Conservation (phyloP, 2,797 vertebrate species). For the Gymnocypris eckloni region DNA sequence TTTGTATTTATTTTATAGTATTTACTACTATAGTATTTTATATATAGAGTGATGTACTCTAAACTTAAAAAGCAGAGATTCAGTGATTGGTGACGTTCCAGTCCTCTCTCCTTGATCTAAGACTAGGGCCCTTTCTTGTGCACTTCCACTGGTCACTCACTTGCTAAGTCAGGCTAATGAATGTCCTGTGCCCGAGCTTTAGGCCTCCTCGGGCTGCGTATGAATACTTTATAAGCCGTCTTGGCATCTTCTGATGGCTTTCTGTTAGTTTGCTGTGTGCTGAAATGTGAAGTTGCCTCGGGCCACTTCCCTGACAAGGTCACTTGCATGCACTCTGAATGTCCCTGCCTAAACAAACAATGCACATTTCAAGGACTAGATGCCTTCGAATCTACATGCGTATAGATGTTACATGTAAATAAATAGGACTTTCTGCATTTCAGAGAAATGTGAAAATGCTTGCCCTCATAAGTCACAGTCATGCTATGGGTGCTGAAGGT, state of each 20-base stretch:
- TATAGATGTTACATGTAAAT: neutral
- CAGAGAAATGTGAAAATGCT: neutral
- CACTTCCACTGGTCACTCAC: slow-evolving; percentile 47
- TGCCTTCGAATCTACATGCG: neutral
- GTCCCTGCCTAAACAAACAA: slow-evolving; percentile 38
- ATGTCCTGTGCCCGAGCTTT: slow-evolving; percentile 29
- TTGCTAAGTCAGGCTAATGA: slow-evolving; percentile 50
- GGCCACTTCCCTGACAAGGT: slow-evolving; percentile 56
- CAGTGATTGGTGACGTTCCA: neutral
- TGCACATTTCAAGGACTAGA: slow-evolving; percentile 37
- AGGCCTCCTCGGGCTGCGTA: slow-evolving; percentile 49
- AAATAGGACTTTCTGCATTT: neutral
- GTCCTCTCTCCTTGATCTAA: slow-evolving; percentile 23
- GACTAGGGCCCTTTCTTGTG: slow-evolving; percentile 38
- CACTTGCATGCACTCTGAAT: slow-evolving; percentile 40
- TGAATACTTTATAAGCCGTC: slow-evolving; percentile 58
- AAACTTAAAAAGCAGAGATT: neutral
- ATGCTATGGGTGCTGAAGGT: neutral
- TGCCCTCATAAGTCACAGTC: neutral
- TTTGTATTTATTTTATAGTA: neutral
- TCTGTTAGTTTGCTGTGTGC: slow-evolving; percentile 58
- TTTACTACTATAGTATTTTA: neutral
- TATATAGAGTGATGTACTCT: neutral
- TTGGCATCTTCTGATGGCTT: slow-evolving; percentile 52
- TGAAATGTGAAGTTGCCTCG: slow-evolving; percentile 42